phyloP scores from a whole-genome alignment of 30 jellyfish, hydroid and myxozoan genomes.

The Sanderia malayensis region DNA sequence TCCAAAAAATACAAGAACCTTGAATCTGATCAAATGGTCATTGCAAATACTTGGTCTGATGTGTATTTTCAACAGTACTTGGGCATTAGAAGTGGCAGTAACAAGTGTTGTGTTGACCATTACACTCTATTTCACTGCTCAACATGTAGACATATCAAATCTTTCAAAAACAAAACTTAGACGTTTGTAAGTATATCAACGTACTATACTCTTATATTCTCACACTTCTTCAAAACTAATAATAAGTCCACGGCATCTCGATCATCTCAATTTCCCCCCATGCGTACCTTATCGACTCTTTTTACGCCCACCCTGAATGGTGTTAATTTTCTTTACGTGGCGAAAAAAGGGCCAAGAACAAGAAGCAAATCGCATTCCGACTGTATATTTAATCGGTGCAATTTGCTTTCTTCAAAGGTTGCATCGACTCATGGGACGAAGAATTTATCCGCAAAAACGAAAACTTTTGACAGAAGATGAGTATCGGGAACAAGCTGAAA shows the following conservation, averaged over 20 bases:
- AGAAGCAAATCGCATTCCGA: too few species aligned
- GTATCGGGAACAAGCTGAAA: conserved; percentile 57
- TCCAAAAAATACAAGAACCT: conserved; percentile 51
- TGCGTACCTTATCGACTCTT: too few species aligned
- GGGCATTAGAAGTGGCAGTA: conserved; percentile 77
- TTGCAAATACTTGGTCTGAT: conserved; percentile 74
- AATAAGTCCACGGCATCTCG: too few species aligned
- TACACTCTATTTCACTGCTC: neutral
- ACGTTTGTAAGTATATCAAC: too few species aligned
- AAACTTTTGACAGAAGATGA: conserved; percentile 74
- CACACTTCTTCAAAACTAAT: too few species aligned
- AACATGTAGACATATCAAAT: conserved; percentile 11
- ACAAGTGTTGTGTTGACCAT: conserved; percentile 59
- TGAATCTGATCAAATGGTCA: conserved; percentile 78
- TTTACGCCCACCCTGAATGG: too few species aligned
- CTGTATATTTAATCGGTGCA: too few species aligned
- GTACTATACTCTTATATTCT: too few species aligned
- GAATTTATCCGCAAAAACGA: neutral
- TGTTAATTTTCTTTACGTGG: too few species aligned
- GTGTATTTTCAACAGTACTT: conserved; percentile 63
- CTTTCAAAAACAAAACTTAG: conserved; percentile 1
- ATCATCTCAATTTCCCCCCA: too few species aligned
- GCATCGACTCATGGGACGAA: neutral
- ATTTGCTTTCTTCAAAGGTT: too few species aligned
- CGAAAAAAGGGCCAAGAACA: too few species aligned